Conservation (phyloP, 2,888 invertebrate species). For the Melipona bicolor region DNA sequence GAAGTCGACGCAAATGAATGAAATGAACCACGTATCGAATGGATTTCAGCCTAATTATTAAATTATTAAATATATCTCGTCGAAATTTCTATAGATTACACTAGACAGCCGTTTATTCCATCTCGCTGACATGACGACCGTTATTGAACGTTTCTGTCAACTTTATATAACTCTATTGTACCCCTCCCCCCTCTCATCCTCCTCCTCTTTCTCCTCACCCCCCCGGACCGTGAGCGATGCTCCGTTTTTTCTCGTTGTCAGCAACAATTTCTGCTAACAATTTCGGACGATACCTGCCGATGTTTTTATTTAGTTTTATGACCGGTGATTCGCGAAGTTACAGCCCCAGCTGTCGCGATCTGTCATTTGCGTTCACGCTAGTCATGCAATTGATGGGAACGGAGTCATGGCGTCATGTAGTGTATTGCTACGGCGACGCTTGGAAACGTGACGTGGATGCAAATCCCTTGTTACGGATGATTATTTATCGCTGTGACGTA, state of each 20-base stretch:
- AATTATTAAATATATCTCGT: neutral
- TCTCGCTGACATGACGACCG: neutral
- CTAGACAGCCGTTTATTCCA: neutral
- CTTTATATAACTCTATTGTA: neutral
- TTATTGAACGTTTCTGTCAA: neutral
- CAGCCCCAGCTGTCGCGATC: neutral
- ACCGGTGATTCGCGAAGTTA: neutral
- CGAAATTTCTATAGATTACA: neutral
- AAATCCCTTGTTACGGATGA: neutral
- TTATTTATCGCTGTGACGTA: neutral
- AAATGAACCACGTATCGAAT: conserved; percentile 2
- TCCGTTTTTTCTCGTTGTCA: neutral
- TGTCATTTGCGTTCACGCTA: neutral
- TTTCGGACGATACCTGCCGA: neutral
- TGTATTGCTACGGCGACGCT: neutral
- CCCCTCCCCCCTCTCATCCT: too few relatives aligned
- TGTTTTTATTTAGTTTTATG: neutral
- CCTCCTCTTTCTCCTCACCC: too few relatives aligned
- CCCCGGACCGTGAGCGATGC: neutral
- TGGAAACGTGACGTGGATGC: neutral
- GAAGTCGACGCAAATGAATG: conserved; percentile 3
- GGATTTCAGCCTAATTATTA: conserved; percentile 18
- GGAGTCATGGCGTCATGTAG: neutral
- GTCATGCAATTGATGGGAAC: neutral
- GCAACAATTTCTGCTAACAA: neutral